phyloP scores from a whole-genome alignment of 30 jellyfish, hydroid and myxozoan species.

The Nemopilema nomurai region DNA sequence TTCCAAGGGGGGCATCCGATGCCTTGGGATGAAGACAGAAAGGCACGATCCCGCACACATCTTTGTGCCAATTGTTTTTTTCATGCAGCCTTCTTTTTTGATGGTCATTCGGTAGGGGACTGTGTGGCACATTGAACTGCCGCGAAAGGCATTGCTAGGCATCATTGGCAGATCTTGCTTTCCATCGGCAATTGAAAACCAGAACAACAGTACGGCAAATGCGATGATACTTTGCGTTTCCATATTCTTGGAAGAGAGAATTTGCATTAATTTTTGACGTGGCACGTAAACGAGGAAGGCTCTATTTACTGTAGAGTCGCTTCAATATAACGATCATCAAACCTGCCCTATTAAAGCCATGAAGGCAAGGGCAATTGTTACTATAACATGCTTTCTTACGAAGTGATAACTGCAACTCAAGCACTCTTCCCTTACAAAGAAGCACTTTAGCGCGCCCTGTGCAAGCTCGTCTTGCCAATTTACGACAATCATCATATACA shows the following conservation, averaged over 20 bases:
- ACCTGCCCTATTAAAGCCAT: no score
- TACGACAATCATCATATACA: no score
- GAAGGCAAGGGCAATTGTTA: no score
- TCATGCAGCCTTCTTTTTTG: constrained; percentile 41
- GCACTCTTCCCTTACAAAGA: no score
- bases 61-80: constrained; percentile 5
- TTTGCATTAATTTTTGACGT: no score
- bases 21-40: constrained; percentile 46
- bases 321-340: no score
- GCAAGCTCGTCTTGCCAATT: no score
- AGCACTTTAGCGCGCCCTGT: no score
- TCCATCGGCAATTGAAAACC: not conserved
- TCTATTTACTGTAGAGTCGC: no score
- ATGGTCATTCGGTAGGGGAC: constrained; percentile 38
- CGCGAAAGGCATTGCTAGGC: constrained; percentile 3
- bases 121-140: constrained; percentile 18
- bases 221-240: not conserved
- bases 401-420: no score
- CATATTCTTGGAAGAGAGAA: not conserved
- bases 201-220: not conserved
- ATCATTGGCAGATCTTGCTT: not conserved
- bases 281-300: no score
- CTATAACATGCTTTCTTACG: no score
- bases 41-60: constrained; percentile 50
- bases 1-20: constrained; percentile 10